phyloP scores from a whole-genome alignment of 2,797 vertebrate genomes.

The Myiotriccus ornatus region DNA sequence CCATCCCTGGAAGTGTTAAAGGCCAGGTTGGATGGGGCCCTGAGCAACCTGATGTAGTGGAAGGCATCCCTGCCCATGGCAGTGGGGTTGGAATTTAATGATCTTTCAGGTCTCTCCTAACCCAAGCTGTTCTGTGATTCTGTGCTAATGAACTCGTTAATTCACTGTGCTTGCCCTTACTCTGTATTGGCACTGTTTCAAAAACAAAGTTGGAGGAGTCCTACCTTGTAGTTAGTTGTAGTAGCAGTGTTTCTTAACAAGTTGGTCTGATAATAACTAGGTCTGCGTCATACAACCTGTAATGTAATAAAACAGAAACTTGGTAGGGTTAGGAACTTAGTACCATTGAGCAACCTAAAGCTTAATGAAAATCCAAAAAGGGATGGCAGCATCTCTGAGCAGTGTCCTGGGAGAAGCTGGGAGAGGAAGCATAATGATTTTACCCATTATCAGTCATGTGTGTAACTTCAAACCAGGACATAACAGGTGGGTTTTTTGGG shows the following conservation, averaged over 20 bases:
- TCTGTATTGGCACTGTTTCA: neutral
- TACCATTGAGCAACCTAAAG: neutral
- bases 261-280: neutral
- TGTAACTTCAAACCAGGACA: neutral
- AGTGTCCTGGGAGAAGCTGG: neutral
- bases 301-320: neutral
- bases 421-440: neutral
- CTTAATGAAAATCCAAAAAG: neutral
- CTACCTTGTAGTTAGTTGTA: neutral
- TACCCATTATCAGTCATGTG: rapidly evolving
- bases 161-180: neutral
- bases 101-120: neutral
- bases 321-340: neutral
- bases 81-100: neutral
- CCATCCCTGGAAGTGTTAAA: neutral
- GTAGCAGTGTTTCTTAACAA: neutral
- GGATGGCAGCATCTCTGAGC: neutral
- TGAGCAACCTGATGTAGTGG: neutral
- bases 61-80: neutral
- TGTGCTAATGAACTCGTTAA: neutral
- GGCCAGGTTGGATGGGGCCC: neutral
- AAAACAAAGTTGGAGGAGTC: neutral
- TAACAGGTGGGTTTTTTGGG: neutral
- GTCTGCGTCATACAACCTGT: neutral
- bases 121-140: neutral